A percentile compares a stretch with the other conserved stretches of the same genome.
phyloP scores from a whole-genome alignment of 2,888 invertebrate genomes.

The Melikaiella ostensackeni region DNA sequence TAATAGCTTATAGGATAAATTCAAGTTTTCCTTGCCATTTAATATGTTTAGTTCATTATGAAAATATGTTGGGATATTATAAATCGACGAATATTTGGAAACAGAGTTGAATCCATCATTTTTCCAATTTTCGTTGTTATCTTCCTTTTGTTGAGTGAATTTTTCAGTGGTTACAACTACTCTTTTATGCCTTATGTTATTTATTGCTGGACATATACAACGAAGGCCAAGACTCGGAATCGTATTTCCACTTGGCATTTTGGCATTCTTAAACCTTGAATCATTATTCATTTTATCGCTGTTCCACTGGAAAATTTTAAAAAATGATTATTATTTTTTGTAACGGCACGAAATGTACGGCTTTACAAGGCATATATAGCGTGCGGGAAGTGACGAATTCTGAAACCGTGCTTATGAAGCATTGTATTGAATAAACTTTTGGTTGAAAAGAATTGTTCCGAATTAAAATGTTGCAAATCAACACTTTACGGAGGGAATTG shows the following conservation, averaged over 20 bases:
- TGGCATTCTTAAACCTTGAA: background rate
- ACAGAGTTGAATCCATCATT: conserved; percentile 67
- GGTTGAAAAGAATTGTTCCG: too few species aligned
- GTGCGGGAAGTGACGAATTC: too few species aligned
- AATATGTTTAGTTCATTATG: conserved; percentile 54
- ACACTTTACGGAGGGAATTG: too few species aligned
- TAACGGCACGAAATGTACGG: too few species aligned
- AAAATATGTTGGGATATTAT: conserved; percentile 62
- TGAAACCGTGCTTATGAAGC: too few species aligned
- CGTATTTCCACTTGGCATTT: background rate
- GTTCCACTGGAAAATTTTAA: background rate
- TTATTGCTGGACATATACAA: conserved; percentile 82
- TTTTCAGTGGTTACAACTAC: conserved; percentile 48
- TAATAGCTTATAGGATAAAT: conserved; percentile 63
- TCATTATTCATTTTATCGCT: background rate
- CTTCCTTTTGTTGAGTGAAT: conserved; percentile 38
- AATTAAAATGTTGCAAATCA: too few species aligned
- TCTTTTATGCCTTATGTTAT: conserved; percentile 47
- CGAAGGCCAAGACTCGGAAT: conserved; percentile 65
- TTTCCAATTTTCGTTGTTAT: conserved; percentile 43
- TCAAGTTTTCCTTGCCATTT: conserved; percentile 53
- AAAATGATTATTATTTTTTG: too few species aligned
- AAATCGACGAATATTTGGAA: conserved; percentile 63
- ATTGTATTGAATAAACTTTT: too few species aligned
- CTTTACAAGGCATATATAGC: too few species aligned